Evolutionary conservation across 2,888 invertebrate species (phyloP).

Genomic region (Macrosoma leucophasiata): DNA sequence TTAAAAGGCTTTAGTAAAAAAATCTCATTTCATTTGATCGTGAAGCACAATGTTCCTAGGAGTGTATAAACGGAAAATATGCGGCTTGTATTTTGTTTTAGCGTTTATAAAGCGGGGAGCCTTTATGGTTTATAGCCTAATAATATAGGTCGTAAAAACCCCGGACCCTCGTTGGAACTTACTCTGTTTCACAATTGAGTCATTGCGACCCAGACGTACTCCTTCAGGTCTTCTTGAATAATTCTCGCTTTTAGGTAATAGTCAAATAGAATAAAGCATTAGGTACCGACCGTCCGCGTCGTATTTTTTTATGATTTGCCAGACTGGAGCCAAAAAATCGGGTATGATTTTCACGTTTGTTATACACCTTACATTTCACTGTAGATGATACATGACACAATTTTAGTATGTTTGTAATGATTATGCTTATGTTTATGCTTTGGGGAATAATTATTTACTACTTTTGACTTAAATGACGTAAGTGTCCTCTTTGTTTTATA

Average conservation of each 20-base stretch:
- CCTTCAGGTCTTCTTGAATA: constrained; percentile 45
- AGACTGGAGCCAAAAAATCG: too few relatives aligned
- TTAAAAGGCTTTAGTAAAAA: constrained; percentile 41
- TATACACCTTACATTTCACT: too few relatives aligned
- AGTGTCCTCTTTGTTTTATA: too few relatives aligned
- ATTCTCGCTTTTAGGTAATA: constrained; percentile 38
- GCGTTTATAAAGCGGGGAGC: constrained; percentile 55
- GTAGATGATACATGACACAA: too few relatives aligned
- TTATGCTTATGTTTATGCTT: too few relatives aligned
- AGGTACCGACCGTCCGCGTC: too few relatives aligned
- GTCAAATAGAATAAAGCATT: too few relatives aligned
- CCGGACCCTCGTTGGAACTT: constrained; percentile 48
- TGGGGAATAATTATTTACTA: too few relatives aligned
- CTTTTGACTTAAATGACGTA: too few relatives aligned
- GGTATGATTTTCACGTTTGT: too few relatives aligned
- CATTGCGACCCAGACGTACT: constrained; percentile 44
- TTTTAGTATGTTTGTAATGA: too few relatives aligned
- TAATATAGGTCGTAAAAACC: constrained; percentile 61
- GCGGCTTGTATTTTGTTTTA: constrained; percentile 58
- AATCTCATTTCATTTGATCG: constrained; percentile 46
- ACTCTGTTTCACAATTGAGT: constrained; percentile 55
- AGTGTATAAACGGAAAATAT: constrained; percentile 58
- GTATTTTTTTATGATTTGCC: too few relatives aligned
- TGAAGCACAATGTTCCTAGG: constrained; percentile 40
- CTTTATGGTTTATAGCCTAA: constrained; percentile 68